Percentiles rank a stretch among this genome's conserved stretches.
These are phyloP conservation scores for Cyclargus thomasi DNA, from an alignment of 1,140 invertebrate species.

Conservation along the genomic window DNA sequence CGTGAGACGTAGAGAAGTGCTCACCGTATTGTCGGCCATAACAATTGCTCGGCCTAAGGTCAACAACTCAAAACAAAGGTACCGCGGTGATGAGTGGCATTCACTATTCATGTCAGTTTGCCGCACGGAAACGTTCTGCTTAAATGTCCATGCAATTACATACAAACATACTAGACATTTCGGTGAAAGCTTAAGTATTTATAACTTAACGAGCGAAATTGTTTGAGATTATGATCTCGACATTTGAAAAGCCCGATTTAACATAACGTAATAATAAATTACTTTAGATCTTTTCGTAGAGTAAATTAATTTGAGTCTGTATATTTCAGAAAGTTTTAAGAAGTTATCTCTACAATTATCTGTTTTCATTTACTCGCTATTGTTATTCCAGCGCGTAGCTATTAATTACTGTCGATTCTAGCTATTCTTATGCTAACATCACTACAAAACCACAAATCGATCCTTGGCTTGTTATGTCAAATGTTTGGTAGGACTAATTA, in stretches of 20 bases:
- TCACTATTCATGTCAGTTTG: neutral
- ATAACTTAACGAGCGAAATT: neutral
- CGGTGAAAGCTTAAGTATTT: neutral
- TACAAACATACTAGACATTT: neutral
- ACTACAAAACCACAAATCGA: neutral
- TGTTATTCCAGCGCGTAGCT: no score
- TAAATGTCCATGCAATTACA: neutral
- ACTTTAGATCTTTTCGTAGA: no score
- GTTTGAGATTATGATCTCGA: neutral
- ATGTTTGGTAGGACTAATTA: neutral
- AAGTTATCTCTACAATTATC: no score
- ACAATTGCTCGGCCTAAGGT: neutral
- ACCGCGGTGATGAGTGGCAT: neutral
- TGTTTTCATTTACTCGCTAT: no score
- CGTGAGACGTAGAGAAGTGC: neutral
- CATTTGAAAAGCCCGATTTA: no score
- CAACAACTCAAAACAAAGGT: conserved; percentile 10
- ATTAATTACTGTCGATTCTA: no score
- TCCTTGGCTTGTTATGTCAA: neutral
- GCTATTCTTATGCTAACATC: neutral
- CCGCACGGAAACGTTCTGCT: neutral
- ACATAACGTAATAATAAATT: no score
- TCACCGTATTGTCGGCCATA: neutral
- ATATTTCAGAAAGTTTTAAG: no score
- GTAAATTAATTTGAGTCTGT: no score